Evolutionary conservation across 2,113 vertebrate genomes (phyloP), one percentile per base, ranked within the genome.

Genomic region (Pogona vitticeps): DNA sequence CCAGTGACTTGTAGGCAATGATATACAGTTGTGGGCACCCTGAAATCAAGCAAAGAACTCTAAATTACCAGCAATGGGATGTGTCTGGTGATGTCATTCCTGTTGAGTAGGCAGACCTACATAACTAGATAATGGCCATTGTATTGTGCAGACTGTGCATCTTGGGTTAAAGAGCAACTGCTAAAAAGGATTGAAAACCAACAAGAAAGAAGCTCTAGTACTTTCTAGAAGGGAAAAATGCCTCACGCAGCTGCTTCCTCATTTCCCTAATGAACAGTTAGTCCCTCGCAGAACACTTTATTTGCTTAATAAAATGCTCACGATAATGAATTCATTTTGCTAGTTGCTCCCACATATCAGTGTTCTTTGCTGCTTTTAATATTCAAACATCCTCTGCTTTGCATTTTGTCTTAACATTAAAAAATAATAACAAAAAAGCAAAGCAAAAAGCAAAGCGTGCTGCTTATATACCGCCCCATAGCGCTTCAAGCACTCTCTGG

Each of bases 261-360:
- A 75, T 91, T 81, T 91, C 87, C 83, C 70, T 88, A 92, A 94
- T 90, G 89, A 89, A 90, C 59, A 91, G 80, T 93, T 90, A 71
- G 83, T 18, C 68, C 90, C 89, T 90, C 87, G 93, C 89, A 80
- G 71, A 86, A 33, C n/a, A 70, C 77, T 80, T 77, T 20, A 76
- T 88, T 90, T 26, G 2, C 87, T 88, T 92, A 89, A 89, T 92
- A 94, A 94, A 79, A 84, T 88, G 86, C 87, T 93, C 0, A 9
- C 86, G 87, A 78, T 92, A 87, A 91, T 92, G 86, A 92, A 88
- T 90, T 85, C 83, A 77, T 89, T 46, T 84, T 13, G 65, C 81
- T 26, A 88, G 76, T 82, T 71, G 87, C 85, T 91, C 20, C 73
- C 85, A 80, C 80, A 84, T 88, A 70, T 92, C 90, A 91, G 92